Evolutionary conservation across 2,113 vertebrate species (phyloP).

Genomic region (Panurus biarmicus): DNA sequence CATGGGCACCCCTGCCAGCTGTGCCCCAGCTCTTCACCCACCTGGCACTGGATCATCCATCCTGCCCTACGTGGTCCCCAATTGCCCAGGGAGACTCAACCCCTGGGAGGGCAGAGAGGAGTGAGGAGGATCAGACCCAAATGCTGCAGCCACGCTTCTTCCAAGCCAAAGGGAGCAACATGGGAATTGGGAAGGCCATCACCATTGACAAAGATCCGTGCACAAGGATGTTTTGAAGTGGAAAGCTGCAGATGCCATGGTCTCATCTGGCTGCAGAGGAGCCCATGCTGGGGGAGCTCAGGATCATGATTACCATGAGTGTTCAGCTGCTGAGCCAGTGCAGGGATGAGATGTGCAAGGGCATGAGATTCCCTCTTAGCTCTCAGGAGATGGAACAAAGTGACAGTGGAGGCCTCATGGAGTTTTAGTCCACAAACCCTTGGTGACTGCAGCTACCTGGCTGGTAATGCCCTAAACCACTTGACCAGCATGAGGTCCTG

Average conservation of each 20-base stretch:
- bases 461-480: background rate
- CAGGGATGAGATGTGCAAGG: background rate
- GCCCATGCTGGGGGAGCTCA: background rate
- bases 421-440: background rate
- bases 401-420: background rate
- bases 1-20: fast-evolving
- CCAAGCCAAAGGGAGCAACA: background rate
- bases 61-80: fast-evolving
- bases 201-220: fast-evolving
- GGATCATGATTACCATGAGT: background rate
- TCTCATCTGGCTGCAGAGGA: background rate
- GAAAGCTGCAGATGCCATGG: background rate
- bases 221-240: background rate
- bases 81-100: fast-evolving
- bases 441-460: background rate
- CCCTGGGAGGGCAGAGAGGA: background rate
- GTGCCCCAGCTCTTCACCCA: background rate
- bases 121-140: background rate
- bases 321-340: background rate
- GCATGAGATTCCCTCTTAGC: background rate
- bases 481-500: background rate
- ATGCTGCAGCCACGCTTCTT: background rate
- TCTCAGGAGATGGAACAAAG: background rate
- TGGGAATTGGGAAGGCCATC: background rate
- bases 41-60: fast-evolving